Base-by-base conservation (phyloP, 1,140 invertebrate genomes). In the Oryzaephilus surinamensis region DNA sequence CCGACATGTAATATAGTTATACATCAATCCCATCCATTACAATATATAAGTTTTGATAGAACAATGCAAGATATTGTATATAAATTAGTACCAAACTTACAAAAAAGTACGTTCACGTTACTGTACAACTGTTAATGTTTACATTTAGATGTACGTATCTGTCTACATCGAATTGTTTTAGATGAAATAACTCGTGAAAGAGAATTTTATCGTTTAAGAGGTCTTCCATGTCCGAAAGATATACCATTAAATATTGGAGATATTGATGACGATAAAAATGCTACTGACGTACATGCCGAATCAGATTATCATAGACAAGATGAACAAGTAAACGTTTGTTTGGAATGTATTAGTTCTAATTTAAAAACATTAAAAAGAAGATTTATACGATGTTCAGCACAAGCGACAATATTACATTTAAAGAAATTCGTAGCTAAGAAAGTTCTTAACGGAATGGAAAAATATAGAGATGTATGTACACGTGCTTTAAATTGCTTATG, bases 31-130 rank as follows among this genome's bases (percentile, higher is more conserved):
- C 92, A 97, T 70, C 93, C 93, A 10, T 67, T 97, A 24, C 87
- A 96, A 56, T 95, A 97, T 55, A 94, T 97, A 51, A 93, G 90
- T 61, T 94, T 95, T 67, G 95, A 98, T 68, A 74, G 94, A 51
- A 97, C 93, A 41, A 90, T 98, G 85, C 95, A 98, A 66, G 93
- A 97, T 71, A 94, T 98, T 66, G 93, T 97, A 32, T 97, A 94
- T 67, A 97, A 97, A 75, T 66, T 95, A 48, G 90, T 95, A 45
- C 90, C 90, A 42, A 79, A 91, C 57, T 69, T 95, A 46, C 88
- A 94, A 68, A 82, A 87, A 65, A 83, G 86, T 88, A 67, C 69
- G 71, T 67, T 14, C 1, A n/a, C 11, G 24, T 23, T 32, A 16
- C 6, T n/a, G 3, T 6, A 4, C 15, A 8, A 23, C 4, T 33